Evolutionary conservation across 2,888 invertebrate genomes (phyloP), one percentile per base, ranked within the genome.

Genomic region (Microctonus aethiopoides): DNA sequence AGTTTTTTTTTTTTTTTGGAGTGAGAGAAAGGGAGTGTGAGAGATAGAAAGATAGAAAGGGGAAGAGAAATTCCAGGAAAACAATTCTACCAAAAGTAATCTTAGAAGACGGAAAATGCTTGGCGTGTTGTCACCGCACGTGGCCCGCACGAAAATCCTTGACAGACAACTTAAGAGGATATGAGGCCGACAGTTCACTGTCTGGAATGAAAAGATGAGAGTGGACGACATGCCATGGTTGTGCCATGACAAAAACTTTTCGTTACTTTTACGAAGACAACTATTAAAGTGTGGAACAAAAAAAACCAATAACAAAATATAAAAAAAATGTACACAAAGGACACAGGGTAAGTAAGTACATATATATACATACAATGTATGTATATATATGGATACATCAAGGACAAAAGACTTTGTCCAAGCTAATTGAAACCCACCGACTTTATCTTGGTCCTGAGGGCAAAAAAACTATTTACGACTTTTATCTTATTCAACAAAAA

Each of bases 151-250:
- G 46, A 71, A 74, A 70, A 68, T 72, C 74, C 72, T 64, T 72
- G 75, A 74, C 67, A 68, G 72, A 72, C 74, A 70, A 63, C 70
- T 75, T 72, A 73, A 74, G 70, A 70, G 66, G 66, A 70, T 70
- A 60, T 24, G 22, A 71, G 71, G 22, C 60, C 70, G 68, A 71
- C 64, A 56, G 56, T 64, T 52, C 60, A 70, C 54, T 57, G 39
- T 36, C 51, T 67, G 29, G 67, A 61, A 62, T 24, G 36, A 54
- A 68, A 24, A n/a, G n/a, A n/a, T 16, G 39, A 54, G 16, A 54
- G 52, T 61, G 36, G 29, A 26, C 16, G n/a, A n/a, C n/a, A n/a
- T n/a, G n/a, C n/a, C n/a, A 32, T 11, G 34, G 34, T 46, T 11
- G 51, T 57, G 22, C 63, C 20, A 46, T 46, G 46, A 46, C 46